Evolutionary conservation across 2,888 invertebrate species (phyloP), one percentile per base, ranked within the genome.

Genomic region (Metellina segmentata): DNA sequence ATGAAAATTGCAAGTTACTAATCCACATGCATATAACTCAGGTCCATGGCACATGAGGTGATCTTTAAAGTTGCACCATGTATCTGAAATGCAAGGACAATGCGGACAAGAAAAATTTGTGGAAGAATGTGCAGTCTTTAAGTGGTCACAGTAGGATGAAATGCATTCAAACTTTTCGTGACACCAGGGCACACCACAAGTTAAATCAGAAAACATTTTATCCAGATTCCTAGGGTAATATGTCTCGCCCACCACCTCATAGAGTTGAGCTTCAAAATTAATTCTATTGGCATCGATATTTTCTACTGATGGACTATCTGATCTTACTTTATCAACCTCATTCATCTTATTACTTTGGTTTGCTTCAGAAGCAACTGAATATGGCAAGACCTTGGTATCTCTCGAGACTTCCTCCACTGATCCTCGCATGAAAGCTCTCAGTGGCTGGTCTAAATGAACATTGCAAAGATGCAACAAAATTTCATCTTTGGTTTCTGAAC

Each of bases 21-120:
- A 61, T 34, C 75, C 71, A 70, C 92, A 92, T 4, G 85, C 74
- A 89, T 85, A 92, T 11, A 92, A 75, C 6, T 89, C 85, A n/a
- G 92, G 74, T 13, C 89, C 92, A 89, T 92, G 92, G 16, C 85
- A 89, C 78, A 71, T 61, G 6, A 92, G 52, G n/a, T 92, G 92
- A 51, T 89, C 81, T 13, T 77, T 81, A 20, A 89, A 92, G 1
- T 34, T 19, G 1, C 34, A n/a, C 81, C 81, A 81, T 51, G 72
- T 48, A 1, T 85, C 92, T 2, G 8, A 75, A 19, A 85, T 49
- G 20, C 49, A 49, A 70, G 89, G 78, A 69, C 92, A 92, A 53
- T 92, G 81, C 61, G 92, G 89, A 61, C 92, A 92, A 0, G 82
- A 48, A 70, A 88, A 85, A 75, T 92, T 92, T n/a, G 52, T 16